Conservation (phyloP, 2,113 vertebrate species). For the Okapia johnstoni region DNA sequence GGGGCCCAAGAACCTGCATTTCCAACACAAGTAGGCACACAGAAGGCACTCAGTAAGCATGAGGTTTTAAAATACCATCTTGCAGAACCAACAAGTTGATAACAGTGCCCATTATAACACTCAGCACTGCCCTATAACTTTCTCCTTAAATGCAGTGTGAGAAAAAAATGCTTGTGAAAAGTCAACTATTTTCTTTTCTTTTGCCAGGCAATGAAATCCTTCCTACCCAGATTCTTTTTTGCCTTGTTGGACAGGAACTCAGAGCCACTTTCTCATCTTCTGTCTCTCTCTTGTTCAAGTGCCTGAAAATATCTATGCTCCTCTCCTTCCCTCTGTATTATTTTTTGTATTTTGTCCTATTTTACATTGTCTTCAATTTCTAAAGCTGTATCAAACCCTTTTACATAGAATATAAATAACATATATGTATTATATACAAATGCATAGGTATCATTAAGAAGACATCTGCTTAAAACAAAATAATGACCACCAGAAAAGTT, state of each 20-base stretch:
- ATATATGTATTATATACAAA: neutral
- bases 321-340: neutral
- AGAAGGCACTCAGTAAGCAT: neutral
- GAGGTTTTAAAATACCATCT: neutral
- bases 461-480: neutral
- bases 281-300: neutral
- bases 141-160: neutral
- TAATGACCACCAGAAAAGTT: neutral
- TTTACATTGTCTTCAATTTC: neutral
- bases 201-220: neutral
- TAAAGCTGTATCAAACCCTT: neutral
- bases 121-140: neutral
- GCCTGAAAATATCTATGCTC: constrained; percentile 4
- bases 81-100: neutral
- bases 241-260: neutral
- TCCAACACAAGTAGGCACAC: neutral
- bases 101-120: neutral
- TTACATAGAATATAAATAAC: neutral
- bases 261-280: neutral
- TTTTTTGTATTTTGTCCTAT: constrained; percentile 7
- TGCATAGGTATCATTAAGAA: neutral
- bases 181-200: neutral
- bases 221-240: neutral
- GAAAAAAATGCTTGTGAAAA: neutral
- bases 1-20: neutral